Percentiles rank a stretch among this genome's conserved stretches.
Evolutionary conservation across 2,113 vertebrate species (phyloP).

Genomic region (Hippoglossus stenolepis): DNA sequence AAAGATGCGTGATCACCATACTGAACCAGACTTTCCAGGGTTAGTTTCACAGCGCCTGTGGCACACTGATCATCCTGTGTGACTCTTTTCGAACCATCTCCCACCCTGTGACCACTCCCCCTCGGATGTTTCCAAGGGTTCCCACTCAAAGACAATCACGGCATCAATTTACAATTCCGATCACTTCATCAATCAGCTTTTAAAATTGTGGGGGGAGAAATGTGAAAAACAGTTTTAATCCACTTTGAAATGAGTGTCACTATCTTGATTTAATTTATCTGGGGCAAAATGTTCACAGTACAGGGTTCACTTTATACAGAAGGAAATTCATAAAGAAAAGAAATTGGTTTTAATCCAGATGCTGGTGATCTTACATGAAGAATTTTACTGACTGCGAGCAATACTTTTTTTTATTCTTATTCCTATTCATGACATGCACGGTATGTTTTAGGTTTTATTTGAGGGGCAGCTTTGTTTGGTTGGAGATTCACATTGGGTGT

Average conservation of each 20-base stretch:
- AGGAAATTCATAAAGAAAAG: not conserved
- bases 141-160: conserved; percentile 49
- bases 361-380: conserved; percentile 19
- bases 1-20: not conserved
- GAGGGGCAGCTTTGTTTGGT: conserved; percentile 2
- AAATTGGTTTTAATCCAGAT: conserved; percentile 22
- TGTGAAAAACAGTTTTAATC: conserved; percentile 35
- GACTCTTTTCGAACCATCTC: not conserved
- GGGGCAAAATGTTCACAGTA: conserved; percentile 27
- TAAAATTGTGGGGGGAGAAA: not conserved
- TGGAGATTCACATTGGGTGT: conserved; percentile 27
- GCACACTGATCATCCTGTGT: conserved; percentile 1
- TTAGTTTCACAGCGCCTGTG: not conserved
- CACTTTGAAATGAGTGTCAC: conserved; percentile 42
- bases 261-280: conserved; percentile 21
- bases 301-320: conserved; percentile 31
- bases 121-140: conserved; percentile 8
- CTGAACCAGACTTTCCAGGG: not conserved
- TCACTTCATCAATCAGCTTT: conserved; percentile 37
- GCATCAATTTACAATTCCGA: conserved; percentile 40
- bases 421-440: conserved; percentile 19
- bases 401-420: conserved; percentile 19
- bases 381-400: conserved; percentile 36
- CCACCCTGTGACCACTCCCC: not conserved
- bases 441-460: conserved; percentile 20